Conservation (phyloP, 2,797 vertebrate species). For the Amblyopsis hoosieri region DNA sequence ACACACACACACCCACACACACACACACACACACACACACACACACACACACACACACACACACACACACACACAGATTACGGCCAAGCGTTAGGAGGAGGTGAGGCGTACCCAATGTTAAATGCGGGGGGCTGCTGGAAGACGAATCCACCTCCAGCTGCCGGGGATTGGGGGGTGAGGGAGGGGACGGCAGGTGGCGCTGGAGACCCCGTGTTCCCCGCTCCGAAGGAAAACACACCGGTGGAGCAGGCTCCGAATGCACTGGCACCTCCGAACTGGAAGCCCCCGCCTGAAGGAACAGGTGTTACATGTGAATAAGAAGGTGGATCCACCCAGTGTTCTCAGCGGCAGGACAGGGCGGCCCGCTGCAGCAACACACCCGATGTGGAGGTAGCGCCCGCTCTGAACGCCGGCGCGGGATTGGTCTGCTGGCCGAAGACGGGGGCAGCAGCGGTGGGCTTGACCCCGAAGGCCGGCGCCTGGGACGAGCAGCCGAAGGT, state of each 20-base stretch:
- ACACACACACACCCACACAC: too few relatives aligned
- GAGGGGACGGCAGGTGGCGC: conserved; percentile 76
- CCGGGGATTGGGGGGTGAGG: conserved; percentile 69
- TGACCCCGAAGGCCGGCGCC: conserved; percentile 83
- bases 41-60: too few relatives aligned
- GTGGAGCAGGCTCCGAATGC: conserved; percentile 82
- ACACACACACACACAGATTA: too few relatives aligned
- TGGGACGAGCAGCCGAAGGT: conserved; percentile 86
- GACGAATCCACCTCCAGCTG: conserved; percentile 74
- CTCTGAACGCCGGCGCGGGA: conserved; percentile 83
- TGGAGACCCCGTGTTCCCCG: conserved; percentile 62
- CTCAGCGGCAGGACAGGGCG: neutral
- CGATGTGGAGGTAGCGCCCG: conserved; percentile 64
- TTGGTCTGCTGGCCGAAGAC: conserved; percentile 87
- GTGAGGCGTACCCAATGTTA: conserved; percentile 84
- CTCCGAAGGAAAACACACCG: conserved; percentile 88
- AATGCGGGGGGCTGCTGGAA: conserved; percentile 81
- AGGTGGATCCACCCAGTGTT: neutral
- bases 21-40: too few relatives aligned
- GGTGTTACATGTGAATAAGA: too few relatives aligned
- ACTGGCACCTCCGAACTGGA: conserved; percentile 87
- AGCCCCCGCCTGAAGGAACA: conserved; percentile 76
- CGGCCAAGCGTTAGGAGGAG: neutral
- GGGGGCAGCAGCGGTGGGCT: conserved; percentile 73
- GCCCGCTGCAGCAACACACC: conserved; percentile 41